phyloP scores from a whole-genome alignment of 2,888 invertebrate genomes.

The Mythimna ferrago region DNA sequence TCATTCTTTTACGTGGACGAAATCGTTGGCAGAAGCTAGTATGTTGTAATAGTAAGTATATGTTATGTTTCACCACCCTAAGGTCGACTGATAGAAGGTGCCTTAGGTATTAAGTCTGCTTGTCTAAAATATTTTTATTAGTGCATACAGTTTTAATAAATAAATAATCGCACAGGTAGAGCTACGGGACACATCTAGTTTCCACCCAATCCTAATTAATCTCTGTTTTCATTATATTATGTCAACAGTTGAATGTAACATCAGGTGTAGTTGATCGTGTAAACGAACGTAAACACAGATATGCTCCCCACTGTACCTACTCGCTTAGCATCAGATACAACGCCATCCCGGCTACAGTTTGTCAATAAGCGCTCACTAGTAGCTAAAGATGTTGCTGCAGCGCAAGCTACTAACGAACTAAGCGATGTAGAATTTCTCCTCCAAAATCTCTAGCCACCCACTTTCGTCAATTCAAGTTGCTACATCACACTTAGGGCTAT shows the following conservation, averaged over 20 bases:
- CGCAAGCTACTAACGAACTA: not conserved
- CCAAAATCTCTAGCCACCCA: not conserved
- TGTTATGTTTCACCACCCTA: too few relatives aligned
- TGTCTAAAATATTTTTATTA: too few relatives aligned
- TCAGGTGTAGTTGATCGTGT: conserved; percentile 38
- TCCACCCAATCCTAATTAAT: not conserved
- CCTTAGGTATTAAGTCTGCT: too few relatives aligned
- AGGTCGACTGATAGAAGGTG: too few relatives aligned
- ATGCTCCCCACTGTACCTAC: not conserved
- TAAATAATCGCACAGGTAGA: not conserved
- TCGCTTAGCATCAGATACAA: conserved; percentile 26
- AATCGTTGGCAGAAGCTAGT: too few relatives aligned
- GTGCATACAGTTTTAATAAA: too few relatives aligned
- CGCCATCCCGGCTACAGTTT: conserved; percentile 21
- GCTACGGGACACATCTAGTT: not conserved
- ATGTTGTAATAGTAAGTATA: too few relatives aligned
- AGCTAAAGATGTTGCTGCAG: not conserved
- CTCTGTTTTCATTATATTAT: conserved; percentile 16
- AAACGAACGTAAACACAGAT: conserved; percentile 18
- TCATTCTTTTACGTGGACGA: too few relatives aligned
- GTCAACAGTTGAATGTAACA: conserved; percentile 9
- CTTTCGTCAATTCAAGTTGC: too few relatives aligned
- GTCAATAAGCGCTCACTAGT: conserved; percentile 42
- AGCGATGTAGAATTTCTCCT: not conserved
- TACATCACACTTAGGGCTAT: too few relatives aligned